A percentile compares a stretch with the other conserved stretches of the same genome.
These are phyloP conservation scores for Hydropsyche betteni DNA, from an alignment of 2,888 invertebrate genomes.

Conservation along the genomic window DNA sequence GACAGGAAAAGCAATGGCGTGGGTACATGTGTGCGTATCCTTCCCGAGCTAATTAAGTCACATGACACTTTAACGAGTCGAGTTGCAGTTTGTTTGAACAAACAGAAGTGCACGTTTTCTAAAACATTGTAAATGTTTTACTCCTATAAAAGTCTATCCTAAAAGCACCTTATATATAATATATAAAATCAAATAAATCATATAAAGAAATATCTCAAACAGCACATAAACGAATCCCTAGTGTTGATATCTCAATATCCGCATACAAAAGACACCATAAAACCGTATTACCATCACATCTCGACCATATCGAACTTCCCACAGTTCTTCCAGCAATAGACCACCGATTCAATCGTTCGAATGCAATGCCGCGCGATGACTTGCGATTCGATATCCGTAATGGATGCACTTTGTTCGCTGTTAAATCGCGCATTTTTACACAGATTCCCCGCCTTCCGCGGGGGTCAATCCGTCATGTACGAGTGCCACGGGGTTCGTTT, in stretches of 20 bases:
- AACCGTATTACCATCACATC: too few species aligned
- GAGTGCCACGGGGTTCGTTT: constrained; percentile 23
- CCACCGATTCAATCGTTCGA: neutral
- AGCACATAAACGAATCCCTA: too few species aligned
- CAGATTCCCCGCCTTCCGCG: neutral
- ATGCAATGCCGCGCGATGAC: neutral
- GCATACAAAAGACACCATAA: too few species aligned
- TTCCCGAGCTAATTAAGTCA: constrained; percentile 4
- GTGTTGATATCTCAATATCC: too few species aligned
- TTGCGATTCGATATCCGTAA: constrained; percentile 1
- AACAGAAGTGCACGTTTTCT: neutral
- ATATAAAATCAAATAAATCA: too few species aligned
- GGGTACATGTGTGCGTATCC: neutral
- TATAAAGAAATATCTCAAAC: too few species aligned
- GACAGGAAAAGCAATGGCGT: too few species aligned
- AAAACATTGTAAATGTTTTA: too few species aligned
- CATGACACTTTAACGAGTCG: constrained; percentile 24
- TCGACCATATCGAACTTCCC: too few species aligned
- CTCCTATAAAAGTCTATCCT: too few species aligned
- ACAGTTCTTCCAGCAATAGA: too few species aligned
- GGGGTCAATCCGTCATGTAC: constrained; percentile 43
- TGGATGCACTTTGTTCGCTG: constrained; percentile 15
- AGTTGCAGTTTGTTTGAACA: constrained; percentile 12
- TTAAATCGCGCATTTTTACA: constrained; percentile 11
- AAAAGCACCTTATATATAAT: too few species aligned